Evolutionary conservation across 1,140 invertebrate species (phyloP).

Genomic region (Eupeodes corollae): DNA sequence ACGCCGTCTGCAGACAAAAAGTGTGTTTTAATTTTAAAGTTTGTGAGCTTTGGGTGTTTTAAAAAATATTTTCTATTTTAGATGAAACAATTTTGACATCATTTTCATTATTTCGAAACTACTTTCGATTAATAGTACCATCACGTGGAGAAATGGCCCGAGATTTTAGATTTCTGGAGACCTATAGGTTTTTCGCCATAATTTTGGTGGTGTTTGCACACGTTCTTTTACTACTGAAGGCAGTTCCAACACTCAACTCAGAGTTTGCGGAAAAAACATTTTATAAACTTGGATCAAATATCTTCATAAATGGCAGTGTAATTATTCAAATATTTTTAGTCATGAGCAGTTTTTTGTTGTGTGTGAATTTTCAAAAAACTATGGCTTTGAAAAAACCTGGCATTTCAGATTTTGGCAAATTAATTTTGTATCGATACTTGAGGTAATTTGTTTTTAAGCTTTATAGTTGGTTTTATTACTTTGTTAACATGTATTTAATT

Average conservation of each 20-base stretch:
- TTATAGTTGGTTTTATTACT: background rate
- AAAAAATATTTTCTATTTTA: constrained; percentile 2
- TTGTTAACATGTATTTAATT: background rate
- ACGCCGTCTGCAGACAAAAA: background rate
- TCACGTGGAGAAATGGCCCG: constrained; percentile 2
- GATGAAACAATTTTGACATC: constrained; percentile 5
- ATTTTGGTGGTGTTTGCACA: constrained; percentile 24
- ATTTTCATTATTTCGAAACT: constrained; percentile 33
- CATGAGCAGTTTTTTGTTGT: constrained; percentile 43
- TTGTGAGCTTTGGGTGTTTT: background rate
- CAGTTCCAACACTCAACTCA: constrained; percentile 21
- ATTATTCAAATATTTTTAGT: constrained; percentile 44
- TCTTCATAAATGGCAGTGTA: constrained; percentile 41
- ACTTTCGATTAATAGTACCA: constrained; percentile 17
- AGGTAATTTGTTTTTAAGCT: constrained; percentile 24
- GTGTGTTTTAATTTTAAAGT: background rate
- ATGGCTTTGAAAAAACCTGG: constrained; percentile 7
- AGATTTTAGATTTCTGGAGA: constrained; percentile 26
- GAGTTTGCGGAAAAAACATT: constrained; percentile 25
- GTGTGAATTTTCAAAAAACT: constrained; percentile 38
- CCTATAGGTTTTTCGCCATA: constrained; percentile 18
- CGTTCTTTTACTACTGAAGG: constrained; percentile 19
- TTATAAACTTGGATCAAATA: constrained; percentile 12
- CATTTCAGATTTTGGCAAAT: constrained; percentile 16
- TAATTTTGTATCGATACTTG: constrained; percentile 39